phyloP scores from a whole-genome alignment of 2,797 vertebrate species.

The Sebastes hopkinsi region DNA sequence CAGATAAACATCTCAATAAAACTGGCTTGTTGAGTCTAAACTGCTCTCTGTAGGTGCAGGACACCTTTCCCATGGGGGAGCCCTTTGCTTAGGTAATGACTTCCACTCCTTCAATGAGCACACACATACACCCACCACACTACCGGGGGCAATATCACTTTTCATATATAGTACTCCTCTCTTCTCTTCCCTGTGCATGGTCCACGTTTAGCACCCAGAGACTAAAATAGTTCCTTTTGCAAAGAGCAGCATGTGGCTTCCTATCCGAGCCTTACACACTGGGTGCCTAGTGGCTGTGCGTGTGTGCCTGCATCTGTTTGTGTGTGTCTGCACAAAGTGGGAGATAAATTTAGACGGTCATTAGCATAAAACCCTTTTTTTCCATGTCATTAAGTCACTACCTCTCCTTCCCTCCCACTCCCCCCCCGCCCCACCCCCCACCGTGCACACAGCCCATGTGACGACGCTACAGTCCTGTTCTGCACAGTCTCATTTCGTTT shows the following conservation, averaged over 20 bases:
- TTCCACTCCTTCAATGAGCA: conserved; percentile 9
- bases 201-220: conserved; percentile 32
- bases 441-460: conserved; percentile 2
- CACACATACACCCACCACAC: not conserved
- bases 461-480: conserved; percentile 17
- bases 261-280: conserved; percentile 1
- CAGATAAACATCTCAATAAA: conserved; percentile 40
- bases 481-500: conserved; percentile 51
- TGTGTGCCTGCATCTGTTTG: conserved; percentile 5
- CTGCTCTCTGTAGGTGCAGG: conserved; percentile 8
- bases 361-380: conserved; percentile 68
- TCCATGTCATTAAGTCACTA: conserved; percentile 57
- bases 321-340: conserved; percentile 30
- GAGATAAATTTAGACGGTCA: conserved; percentile 68
- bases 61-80: conserved; percentile 10
- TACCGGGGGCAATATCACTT: conserved; percentile 1
- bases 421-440: too few species aligned
- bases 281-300: conserved; percentile 9
- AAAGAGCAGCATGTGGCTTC: conserved; percentile 19
- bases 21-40: conserved; percentile 39
- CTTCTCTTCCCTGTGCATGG: not conserved
- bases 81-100: conserved; percentile 16
- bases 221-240: conserved; percentile 50
- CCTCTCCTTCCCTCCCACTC: not conserved
- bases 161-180: conserved; percentile 11